phyloP scores from a whole-genome alignment of 1,140 invertebrate genomes.

The Rhizoglyphus robini region DNA sequence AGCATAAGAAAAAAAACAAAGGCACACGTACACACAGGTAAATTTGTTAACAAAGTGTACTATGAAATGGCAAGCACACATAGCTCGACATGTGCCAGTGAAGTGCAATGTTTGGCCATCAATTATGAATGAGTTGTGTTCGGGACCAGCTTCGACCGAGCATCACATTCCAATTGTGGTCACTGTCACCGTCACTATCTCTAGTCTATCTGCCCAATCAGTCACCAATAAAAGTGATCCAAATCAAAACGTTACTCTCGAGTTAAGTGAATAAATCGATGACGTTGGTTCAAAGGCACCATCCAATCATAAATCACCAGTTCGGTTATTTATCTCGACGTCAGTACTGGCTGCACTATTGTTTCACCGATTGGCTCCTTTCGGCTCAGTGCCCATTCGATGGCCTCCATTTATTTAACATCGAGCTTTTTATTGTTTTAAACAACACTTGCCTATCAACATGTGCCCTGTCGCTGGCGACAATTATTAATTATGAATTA shows the following conservation, averaged over 20 bases:
- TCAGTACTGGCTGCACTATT: too few species aligned
- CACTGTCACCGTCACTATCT: conserved; percentile 1
- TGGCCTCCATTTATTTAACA: neutral
- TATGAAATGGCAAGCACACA: too few species aligned
- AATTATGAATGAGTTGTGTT: too few species aligned
- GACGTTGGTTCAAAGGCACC: neutral
- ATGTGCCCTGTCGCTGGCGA: neutral
- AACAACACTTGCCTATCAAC: neutral
- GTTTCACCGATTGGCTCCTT: too few species aligned
- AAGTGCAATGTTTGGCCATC: too few species aligned
- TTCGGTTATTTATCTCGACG: too few species aligned
- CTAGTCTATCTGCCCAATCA: neutral
- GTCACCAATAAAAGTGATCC: neutral
- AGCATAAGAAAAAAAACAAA: too few species aligned
- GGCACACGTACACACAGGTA: too few species aligned
- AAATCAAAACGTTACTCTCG: neutral
- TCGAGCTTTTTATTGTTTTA: neutral
- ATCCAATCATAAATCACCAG: neutral
- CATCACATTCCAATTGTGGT: conserved; percentile 3
- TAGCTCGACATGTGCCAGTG: too few species aligned
- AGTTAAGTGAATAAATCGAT: neutral
- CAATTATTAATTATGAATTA: neutral
- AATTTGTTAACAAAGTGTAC: too few species aligned
- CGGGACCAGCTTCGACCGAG: too few species aligned
- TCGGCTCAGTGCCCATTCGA: too few species aligned